Base-by-base conservation (phyloP, 2,113 vertebrate species). In the Pseudorhombus dupliciocellatus region DNA sequence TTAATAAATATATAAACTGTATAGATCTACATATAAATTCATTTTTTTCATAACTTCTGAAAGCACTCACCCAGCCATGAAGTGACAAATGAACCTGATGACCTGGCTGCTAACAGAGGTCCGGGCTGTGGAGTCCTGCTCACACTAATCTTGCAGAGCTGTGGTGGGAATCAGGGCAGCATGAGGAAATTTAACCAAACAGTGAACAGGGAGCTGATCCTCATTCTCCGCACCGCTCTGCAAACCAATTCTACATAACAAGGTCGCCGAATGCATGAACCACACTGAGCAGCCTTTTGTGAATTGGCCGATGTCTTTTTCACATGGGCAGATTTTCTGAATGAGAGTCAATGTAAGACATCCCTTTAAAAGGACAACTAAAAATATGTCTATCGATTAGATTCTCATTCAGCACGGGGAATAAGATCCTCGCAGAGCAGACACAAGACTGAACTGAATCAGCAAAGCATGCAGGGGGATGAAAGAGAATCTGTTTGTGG, bases 391-490 rank as follows among this genome's bases (percentile, higher is more conserved):
- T n/a, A 30, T 55, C 63, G 72, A 61, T 77, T 75, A 48, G 42
- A 79, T 11, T 66, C 30, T 25, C 20, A 76, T 80, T 82, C 53
- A 70, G 31, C 50, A 18, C 24, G 24, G n/a, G 70, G 11, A 46
- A 78, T 20, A 25, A 68, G 46, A 30, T 53, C 64, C 58, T 52
- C 44, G 50, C 37, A 55, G 57, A 72, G 54, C n/a, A 61, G 56
- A 60, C 52, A 66, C 15, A 10, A 21, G 55, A 80, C 14, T 80
- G 75, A 71, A 85, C 46, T 60, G 53, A 81, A 75, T 67, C 69
- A 66, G 65, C 66, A 79, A 79, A 76, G 58, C 26, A 3, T 46
- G 11, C 20, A 42, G 34, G 53, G 42, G 44, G 34, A 48, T 26
- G 60, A 83, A 51, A 73, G n/a, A 51, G 22, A 85, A 46, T 44